These are phyloP conservation scores for Calonectris borealis DNA, from an alignment of 2,113 vertebrate genomes.

Conservation along the genomic window DNA sequence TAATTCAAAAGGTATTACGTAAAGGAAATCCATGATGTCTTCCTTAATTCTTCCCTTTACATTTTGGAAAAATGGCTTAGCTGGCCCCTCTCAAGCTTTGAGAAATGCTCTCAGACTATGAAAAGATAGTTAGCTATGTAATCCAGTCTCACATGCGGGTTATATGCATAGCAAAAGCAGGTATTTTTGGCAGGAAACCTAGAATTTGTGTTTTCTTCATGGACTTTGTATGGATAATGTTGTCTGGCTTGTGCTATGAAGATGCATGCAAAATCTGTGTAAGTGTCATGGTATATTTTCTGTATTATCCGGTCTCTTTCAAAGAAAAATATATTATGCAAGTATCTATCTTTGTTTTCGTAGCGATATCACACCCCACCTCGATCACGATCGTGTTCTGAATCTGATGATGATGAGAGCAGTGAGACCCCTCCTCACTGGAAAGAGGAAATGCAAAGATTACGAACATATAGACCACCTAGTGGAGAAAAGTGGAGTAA, in stretches of 20 bases:
- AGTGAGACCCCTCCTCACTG: conserved; percentile 98
- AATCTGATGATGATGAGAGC: conserved; percentile 85
- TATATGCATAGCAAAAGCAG: not conserved
- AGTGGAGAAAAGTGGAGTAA: conserved; percentile 93
- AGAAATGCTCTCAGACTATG: not conserved
- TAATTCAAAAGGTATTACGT: not conserved
- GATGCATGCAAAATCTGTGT: not conserved
- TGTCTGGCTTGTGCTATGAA: not conserved
- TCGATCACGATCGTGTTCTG: conserved; percentile 88
- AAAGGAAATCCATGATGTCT: not conserved
- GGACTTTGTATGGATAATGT: not conserved
- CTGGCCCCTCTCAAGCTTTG: not conserved
- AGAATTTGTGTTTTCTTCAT: not conserved
- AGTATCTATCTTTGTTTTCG: not conserved
- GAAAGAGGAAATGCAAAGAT: conserved; percentile 96
- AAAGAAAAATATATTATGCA: rapidly evolving
- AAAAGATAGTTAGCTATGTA: not conserved
- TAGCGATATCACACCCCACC: conserved; percentile 97
- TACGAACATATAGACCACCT: conserved; percentile 83
- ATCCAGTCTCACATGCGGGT: not conserved
- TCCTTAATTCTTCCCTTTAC: not conserved
- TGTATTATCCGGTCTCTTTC: not conserved
- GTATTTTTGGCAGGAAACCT: not conserved
- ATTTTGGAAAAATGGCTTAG: not conserved
- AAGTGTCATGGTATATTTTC: rapidly evolving